Percentiles rank a stretch among this genome's conserved stretches.
Evolutionary conservation across 1,140 invertebrate species (phyloP).

Genomic region (Rhagoletis pomonella): DNA sequence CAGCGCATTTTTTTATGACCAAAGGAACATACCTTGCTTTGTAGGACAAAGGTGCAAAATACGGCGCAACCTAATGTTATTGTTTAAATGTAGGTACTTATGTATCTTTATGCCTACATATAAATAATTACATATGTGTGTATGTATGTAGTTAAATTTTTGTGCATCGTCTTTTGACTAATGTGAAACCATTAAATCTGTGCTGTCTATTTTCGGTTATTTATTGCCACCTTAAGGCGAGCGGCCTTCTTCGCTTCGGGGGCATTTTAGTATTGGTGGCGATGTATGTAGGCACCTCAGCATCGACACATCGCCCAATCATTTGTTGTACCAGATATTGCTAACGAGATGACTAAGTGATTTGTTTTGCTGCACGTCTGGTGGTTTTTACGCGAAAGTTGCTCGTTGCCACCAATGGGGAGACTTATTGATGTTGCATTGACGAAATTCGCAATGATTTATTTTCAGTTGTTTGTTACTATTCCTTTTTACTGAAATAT

Average conservation of each 20-base stretch:
- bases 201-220: conserved; percentile 35
- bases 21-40: too few relatives aligned
- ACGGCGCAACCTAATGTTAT: too few relatives aligned
- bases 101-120: too few relatives aligned
- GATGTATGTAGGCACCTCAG: not conserved
- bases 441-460: conserved; percentile 21
- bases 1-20: too few relatives aligned
- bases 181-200: conserved; percentile 42
- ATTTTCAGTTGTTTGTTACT: not conserved
- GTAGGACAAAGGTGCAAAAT: too few relatives aligned
- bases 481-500: not conserved
- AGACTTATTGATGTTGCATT: conserved; percentile 21
- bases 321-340: not conserved
- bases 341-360: conserved; percentile 36
- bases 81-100: too few relatives aligned
- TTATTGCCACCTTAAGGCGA: not conserved
- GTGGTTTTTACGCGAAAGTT: not conserved
- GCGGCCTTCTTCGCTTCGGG: conserved; percentile 23
- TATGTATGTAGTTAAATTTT: too few relatives aligned
- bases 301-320: not conserved
- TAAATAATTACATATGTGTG: too few relatives aligned
- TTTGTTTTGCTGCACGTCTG: conserved; percentile 10
- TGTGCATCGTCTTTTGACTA: conserved; percentile 14
- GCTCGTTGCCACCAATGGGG: not conserved
- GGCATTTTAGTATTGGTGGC: conserved; percentile 2